A percentile compares a stretch with the other conserved stretches of the same genome.
Evolutionary conservation across 2,888 invertebrate genomes (phyloP).

Genomic region (Synergus umbraculus): DNA sequence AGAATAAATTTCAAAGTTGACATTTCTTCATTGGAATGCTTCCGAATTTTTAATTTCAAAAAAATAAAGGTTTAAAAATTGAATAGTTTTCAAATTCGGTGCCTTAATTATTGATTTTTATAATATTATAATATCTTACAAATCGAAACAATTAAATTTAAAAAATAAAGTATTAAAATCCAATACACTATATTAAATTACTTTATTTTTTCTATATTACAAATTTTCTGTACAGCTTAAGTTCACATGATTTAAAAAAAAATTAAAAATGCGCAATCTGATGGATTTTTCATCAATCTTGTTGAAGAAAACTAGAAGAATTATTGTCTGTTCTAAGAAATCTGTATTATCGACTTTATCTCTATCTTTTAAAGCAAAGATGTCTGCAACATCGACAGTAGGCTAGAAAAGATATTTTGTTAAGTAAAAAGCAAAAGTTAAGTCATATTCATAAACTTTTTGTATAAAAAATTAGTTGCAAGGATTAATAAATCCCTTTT

Average conservation of each 20-base stretch:
- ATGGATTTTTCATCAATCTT: constrained; percentile 1
- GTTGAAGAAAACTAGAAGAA: background rate
- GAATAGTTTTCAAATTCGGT: no score
- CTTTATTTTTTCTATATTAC: background rate
- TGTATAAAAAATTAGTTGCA: background rate
- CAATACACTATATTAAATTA: background rate
- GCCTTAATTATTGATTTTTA: no score
- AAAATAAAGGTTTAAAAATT: no score
- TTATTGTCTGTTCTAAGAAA: background rate
- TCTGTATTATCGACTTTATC: constrained; percentile 19
- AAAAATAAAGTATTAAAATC: background rate
- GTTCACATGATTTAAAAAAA: background rate
- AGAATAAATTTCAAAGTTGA: background rate
- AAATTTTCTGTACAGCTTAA: background rate
- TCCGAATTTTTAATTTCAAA: background rate
- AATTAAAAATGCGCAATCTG: background rate
- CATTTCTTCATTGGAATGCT: background rate
- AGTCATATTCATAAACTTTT: background rate
- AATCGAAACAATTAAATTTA: background rate
- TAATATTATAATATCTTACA: no score
- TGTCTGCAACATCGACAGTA: constrained; percentile 1
- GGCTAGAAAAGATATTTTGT: background rate
- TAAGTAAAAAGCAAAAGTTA: background rate
- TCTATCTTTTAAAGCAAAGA: background rate
- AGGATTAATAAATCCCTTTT: background rate